Evolutionary conservation across 2,888 invertebrate species (phyloP).

Genomic region (Psococerastis gibbosa): DNA sequence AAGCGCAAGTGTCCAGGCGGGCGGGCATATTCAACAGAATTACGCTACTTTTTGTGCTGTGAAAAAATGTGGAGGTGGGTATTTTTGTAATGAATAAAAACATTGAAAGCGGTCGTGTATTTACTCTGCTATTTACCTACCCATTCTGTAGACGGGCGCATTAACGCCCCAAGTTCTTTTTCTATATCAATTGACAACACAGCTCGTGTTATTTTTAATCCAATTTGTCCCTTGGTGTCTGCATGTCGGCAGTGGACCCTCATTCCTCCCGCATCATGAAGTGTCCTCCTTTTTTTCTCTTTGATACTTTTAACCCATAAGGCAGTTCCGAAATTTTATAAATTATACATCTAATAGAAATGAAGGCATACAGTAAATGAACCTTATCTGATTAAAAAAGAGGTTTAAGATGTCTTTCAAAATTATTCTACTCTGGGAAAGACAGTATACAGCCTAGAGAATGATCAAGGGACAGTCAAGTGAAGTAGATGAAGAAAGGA

Average conservation of each 20-base stretch:
- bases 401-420: too few relatives aligned
- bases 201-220: conserved; percentile 9
- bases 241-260: neutral
- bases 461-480: too few relatives aligned
- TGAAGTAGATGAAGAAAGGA: too few relatives aligned
- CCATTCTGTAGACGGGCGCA: conserved; percentile 7
- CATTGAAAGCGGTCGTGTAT: neutral
- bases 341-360: neutral
- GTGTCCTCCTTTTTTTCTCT: neutral
- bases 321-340: neutral
- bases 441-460: too few relatives aligned
- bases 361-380: too few relatives aligned
- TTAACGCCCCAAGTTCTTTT: conserved; percentile 10
- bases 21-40: conserved; percentile 9
- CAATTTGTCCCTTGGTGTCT: conserved; percentile 8
- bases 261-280: neutral
- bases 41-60: conserved; percentile 5
- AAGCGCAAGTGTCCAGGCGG: conserved; percentile 4
- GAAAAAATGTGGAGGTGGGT: conserved; percentile 8
- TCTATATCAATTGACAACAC: conserved; percentile 10
- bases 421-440: too few relatives aligned
- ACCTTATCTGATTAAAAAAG: too few relatives aligned
- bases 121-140: conserved; percentile 3
- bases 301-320: neutral
- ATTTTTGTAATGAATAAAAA: conserved; percentile 9